Conservation (phyloP, 2,797 vertebrate genomes). For the Chlorospingus flavigularis region DNA sequence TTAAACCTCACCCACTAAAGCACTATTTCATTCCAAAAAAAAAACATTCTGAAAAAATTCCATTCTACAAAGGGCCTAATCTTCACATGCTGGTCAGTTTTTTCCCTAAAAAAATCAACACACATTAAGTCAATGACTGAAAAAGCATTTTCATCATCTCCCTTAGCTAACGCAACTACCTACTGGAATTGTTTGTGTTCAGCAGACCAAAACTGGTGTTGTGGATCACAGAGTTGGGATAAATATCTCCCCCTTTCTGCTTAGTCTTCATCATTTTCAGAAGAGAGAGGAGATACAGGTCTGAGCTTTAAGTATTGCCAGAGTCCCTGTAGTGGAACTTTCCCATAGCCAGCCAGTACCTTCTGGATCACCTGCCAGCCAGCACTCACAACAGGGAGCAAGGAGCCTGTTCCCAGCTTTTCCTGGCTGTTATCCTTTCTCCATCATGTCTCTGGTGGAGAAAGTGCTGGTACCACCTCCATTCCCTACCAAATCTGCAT, state of each 20-base stretch:
- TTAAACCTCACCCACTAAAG: background rate
- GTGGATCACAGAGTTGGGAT: background rate
- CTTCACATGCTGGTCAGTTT: background rate
- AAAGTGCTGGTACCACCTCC: accelerated
- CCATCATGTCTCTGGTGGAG: background rate
- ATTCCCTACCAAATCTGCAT: background rate
- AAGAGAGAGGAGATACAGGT: background rate
- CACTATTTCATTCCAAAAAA: background rate
- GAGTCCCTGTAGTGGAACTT: background rate
- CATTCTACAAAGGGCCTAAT: background rate
- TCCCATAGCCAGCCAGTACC: background rate
- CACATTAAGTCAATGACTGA: background rate
- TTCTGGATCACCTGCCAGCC: background rate
- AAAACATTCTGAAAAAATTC: background rate
- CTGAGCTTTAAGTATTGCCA: background rate
- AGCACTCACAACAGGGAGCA: background rate
- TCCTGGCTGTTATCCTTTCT: background rate
- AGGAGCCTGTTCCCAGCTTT: background rate
- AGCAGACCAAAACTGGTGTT: background rate
- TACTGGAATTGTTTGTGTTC: accelerated
- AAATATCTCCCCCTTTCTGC: background rate
- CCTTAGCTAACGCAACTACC: background rate
- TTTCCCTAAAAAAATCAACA: background rate
- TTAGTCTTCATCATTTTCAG: background rate
- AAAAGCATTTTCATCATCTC: background rate